A percentile compares a stretch with the other conserved stretches of the same genome.
Conservation (phyloP, 2,113 vertebrate species). For the Otus sunia region DNA sequence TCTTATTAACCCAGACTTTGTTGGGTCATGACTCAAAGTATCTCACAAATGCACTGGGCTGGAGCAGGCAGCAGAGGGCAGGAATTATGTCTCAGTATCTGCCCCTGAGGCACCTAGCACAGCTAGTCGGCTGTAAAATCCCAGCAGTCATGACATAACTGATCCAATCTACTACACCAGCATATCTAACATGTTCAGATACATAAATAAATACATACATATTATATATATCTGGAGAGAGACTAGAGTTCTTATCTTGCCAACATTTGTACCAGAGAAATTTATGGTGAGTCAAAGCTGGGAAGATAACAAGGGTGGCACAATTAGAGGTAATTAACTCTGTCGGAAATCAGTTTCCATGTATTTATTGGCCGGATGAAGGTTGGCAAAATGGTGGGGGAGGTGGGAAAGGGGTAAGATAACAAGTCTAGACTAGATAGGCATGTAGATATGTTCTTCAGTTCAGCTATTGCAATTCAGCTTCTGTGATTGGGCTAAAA, state of each 20-base stretch:
- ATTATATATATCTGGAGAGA: neutral
- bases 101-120: neutral
- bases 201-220: neutral
- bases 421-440: slow-evolving; percentile 35
- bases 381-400: neutral
- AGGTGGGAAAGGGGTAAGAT: slow-evolving; percentile 3
- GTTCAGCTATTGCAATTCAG: neutral
- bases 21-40: neutral
- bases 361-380: neutral
- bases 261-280: neutral
- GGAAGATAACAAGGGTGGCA: slow-evolving; percentile 1
- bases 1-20: slow-evolving; percentile 6
- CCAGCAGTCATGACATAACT: neutral
- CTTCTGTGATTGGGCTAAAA: neutral
- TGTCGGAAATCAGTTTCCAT: neutral
- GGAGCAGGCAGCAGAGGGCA: neutral
- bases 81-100: neutral
- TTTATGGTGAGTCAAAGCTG: slow-evolving; percentile 1
- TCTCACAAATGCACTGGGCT: neutral
- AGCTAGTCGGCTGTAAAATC: neutral
- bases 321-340: neutral
- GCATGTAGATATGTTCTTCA: neutral
- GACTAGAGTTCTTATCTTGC: slow-evolving; percentile 11
- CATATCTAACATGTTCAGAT: neutral
- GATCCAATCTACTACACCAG: neutral